phyloP scores from a whole-genome alignment of 1,140 invertebrate genomes.

The Drosophila kohkoa region DNA sequence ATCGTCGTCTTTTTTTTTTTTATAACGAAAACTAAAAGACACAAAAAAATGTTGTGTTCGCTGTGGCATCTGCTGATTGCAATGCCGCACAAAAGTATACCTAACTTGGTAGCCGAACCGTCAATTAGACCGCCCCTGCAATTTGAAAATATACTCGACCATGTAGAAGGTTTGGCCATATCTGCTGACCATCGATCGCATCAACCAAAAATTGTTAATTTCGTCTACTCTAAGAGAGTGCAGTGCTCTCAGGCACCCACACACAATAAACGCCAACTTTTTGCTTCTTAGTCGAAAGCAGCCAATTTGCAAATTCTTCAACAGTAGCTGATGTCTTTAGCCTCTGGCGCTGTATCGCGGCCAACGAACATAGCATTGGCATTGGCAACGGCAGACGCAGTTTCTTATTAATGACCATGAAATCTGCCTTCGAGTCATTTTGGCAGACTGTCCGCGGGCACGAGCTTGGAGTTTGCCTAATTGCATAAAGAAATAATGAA shows the following conservation, averaged over 20 bases:
- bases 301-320: constrained; percentile 53
- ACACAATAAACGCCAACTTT: constrained; percentile 58
- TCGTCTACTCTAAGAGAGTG: background rate
- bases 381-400: constrained; percentile 17
- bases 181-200: background rate
- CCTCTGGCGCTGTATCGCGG: background rate
- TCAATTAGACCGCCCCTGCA: constrained; percentile 82
- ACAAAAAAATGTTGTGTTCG: constrained; percentile 20
- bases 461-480: constrained; percentile 30
- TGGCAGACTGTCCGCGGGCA: constrained; percentile 65
- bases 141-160: constrained; percentile 60
- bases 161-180: constrained; percentile 6
- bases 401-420: constrained; percentile 76
- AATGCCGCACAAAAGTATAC: constrained; percentile 37
- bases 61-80: constrained; percentile 80
- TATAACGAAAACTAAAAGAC: constrained; percentile 7
- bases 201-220: constrained; percentile 16
- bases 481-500: constrained; percentile 25
- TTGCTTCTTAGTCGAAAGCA: constrained; percentile 44
- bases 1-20: constrained; percentile 19
- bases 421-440: constrained; percentile 72
- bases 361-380: background rate
- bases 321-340: constrained; percentile 21
- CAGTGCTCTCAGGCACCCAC: constrained; percentile 64
- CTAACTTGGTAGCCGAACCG: constrained; percentile 49